Percentiles rank a stretch among this genome's conserved stretches.
Evolutionary conservation across 2,113 vertebrate species (phyloP).

Genomic region (Gila orcuttii): DNA sequence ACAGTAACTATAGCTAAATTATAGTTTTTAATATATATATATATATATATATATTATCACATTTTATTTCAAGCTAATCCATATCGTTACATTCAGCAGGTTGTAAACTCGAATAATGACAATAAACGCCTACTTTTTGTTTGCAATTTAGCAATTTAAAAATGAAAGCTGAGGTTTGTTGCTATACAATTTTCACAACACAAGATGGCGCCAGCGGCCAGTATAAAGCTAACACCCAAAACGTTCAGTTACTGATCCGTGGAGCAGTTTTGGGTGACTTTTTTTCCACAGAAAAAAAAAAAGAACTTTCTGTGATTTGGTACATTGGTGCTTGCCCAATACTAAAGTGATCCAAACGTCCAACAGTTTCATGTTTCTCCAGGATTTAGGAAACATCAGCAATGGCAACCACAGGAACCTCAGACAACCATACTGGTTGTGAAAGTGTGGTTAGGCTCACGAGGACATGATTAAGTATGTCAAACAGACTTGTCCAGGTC

Average conservation of each 20-base stretch:
- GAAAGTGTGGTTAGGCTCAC: conserved; percentile 48
- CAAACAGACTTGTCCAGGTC: conserved; percentile 23
- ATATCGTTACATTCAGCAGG: neutral
- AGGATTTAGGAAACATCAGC: conserved; percentile 65
- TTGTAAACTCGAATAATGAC: neutral
- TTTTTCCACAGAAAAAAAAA: neutral
- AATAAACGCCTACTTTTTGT: neutral
- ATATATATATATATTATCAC: too few species aligned
- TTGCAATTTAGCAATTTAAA: neutral
- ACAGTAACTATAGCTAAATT: neutral
- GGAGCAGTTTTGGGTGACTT: neutral
- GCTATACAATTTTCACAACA: conserved; percentile 43
- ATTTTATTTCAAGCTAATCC: neutral
- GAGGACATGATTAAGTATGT: conserved; percentile 47
- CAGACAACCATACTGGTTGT: conserved; percentile 59
- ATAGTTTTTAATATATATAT: neutral
- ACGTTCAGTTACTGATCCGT: neutral
- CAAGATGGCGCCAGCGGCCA: conserved; percentile 67
- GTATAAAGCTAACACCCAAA: neutral
- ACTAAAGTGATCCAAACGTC: conserved; percentile 36
- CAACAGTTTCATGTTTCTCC: conserved; percentile 62
- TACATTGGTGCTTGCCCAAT: conserved; percentile 22
- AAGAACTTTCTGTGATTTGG: conserved; percentile 14
- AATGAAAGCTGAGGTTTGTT: too few species aligned
- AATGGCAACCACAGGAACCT: conserved; percentile 65